Base-by-base conservation (phyloP, 2,113 vertebrate species). In the Sardina pilchardus region DNA sequence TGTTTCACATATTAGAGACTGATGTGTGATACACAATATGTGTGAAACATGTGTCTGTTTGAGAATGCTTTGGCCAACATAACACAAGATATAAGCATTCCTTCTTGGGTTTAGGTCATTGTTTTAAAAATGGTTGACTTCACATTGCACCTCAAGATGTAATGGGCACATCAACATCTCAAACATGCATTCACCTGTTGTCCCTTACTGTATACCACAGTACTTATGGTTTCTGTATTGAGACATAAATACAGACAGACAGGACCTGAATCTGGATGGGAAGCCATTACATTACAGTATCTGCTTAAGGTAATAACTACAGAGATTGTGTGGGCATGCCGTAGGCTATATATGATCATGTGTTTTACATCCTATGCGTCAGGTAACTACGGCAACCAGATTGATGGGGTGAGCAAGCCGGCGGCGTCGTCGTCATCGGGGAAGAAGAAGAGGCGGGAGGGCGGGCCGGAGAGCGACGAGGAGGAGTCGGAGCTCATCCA, bases 311-410 rank as follows among this genome's bases (percentile, higher is more conserved):
- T 59, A 4, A 59, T 59, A 24, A 59, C 50, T 21, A 7, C 21
- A 59, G 53, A 59, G 19, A 4, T 59, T 53, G 50, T 19, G 0
- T 53, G 50, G 3, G 1, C 21, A 53, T 53, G 50, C 5, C 6
- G 53, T 19, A n/a, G n/a, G n/a, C n/a, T n/a, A n/a, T n/a, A 4
- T 59, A 59, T 59, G 53, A 59, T 59, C 53, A 59, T 59, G 53
- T 21, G 21, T 1, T 59, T 14, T 39, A 6, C 83, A 59, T 12
- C 17, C 26, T 26, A n/a, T 88, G 44, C 82, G 42, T 14, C 88
- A 99, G 98, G 98, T 89, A 98, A 99, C 93, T 99, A 98, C 19
- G 98, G 98, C 67, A 99, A 98, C 3, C 96, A 98, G 89, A 90
- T 96, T 0, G 98, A 99, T 30, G 97, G 97, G 8, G 89, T 93